Evolutionary conservation across 2,797 vertebrate species (phyloP).

Genomic region (Acipenser transmontanus): DNA sequence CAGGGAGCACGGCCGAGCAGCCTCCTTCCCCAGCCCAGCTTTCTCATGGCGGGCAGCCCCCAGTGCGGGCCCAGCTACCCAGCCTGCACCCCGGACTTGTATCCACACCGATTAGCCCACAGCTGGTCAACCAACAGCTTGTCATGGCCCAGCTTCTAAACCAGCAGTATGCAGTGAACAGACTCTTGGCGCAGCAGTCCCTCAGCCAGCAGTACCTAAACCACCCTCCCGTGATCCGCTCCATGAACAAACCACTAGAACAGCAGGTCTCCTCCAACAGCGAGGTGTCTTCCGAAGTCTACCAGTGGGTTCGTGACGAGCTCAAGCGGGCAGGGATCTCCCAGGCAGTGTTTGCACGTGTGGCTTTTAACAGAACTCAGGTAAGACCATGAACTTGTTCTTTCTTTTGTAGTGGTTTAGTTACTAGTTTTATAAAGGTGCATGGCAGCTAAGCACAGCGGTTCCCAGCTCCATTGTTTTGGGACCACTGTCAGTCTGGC

Average conservation of each 20-base stretch:
- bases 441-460: too few relatives aligned
- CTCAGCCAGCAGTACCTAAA: conserved; percentile 80
- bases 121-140: conserved; percentile 74
- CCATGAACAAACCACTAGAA: conserved; percentile 86
- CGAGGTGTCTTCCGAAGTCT: conserved; percentile 94
- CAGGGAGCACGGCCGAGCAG: conserved; percentile 68
- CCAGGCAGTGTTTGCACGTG: conserved; percentile 96
- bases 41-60: conserved; percentile 59
- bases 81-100: conserved; percentile 75
- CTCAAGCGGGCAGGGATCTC: conserved; percentile 97
- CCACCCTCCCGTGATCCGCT: conserved; percentile 75
- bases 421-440: too few relatives aligned
- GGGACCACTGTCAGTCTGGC: too few relatives aligned
- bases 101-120: conserved; percentile 73
- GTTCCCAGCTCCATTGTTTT: too few relatives aligned
- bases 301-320: conserved; percentile 98
- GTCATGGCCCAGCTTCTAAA: conserved; percentile 76
- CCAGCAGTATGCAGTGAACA: conserved; percentile 77
- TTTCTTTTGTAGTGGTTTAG: background rate
- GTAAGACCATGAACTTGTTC: conserved; percentile 51
- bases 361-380: conserved; percentile 99
- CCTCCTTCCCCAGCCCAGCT: conserved; percentile 70
- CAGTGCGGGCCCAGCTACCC: conserved; percentile 69
- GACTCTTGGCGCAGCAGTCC: conserved; percentile 76
- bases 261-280: conserved; percentile 88